Base-by-base conservation (phyloP, 1,140 invertebrate genomes). In the Zaprionus davidi region DNA sequence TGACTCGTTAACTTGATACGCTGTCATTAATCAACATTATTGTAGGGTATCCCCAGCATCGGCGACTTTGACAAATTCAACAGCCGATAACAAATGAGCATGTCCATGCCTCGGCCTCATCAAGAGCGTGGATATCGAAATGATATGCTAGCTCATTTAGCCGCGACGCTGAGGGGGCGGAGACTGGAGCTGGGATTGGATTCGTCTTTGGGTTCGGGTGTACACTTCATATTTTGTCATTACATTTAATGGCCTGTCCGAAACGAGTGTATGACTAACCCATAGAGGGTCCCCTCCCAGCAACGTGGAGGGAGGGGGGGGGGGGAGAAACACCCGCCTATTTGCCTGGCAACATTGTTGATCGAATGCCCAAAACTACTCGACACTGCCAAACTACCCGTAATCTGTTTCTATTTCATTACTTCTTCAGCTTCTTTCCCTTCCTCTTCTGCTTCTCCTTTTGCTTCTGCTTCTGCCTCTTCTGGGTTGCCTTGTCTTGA, bases 181-280 rank as follows among this genome's bases (percentile, higher is more conserved):
- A 51, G 20, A 5, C 46, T 11, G 46, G 17, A 22, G 3, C 22
- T 5, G 44, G 34, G 34, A 34, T 41, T 22, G 12, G 31, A 36
- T 38, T 44, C 31, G 12, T 28, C 24, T 69, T 38, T 38, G 28
- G 26, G 9, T 20, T 20, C 20, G 20, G 70, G 51, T 78, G 75
- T 55, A 76, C 62, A 69, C 69, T 71, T 73, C 70, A 68, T 71
- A 68, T 67, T 76, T 79, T 87, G 84, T 83, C 83, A 87, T 87
- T 83, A 87, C 77, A 83, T 87, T 88, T 87, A 87, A 87, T 87
- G 77, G 80, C 66, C 67, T 75, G 70, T 51, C 49, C 63, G 59
- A 62, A 78, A 65, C 58, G 71, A 69, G 58, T 69, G 71, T 71
- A 56, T 36, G n/a, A 57, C 51, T 17, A 34, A 12, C 15, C 6